Evolutionary conservation across 2,113 vertebrate genomes (phyloP).

Genomic region (Nyctereutes procyonoides): DNA sequence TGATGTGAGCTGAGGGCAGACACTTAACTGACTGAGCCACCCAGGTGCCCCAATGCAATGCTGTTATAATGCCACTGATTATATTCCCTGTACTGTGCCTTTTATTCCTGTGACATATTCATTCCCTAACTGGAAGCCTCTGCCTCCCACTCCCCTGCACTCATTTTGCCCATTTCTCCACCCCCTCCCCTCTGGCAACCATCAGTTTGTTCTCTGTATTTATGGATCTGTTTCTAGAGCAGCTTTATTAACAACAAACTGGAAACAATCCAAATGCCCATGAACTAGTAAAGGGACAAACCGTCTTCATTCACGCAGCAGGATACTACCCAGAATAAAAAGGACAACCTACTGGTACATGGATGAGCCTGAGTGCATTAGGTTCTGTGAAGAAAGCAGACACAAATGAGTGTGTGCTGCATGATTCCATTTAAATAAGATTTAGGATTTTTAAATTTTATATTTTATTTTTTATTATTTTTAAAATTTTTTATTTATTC

Average conservation of each 20-base stretch:
- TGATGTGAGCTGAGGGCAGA: background rate
- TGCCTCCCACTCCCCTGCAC: background rate
- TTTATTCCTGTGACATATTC: background rate
- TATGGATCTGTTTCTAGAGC: background rate
- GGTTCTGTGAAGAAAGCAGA: background rate
- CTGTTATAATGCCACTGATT: background rate
- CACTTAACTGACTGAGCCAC: background rate
- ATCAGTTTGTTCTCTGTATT: background rate
- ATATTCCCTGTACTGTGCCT: background rate
- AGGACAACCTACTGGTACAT: background rate
- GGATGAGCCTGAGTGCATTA: background rate
- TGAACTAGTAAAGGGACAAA: background rate
- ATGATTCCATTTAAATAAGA: background rate
- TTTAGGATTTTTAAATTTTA: background rate
- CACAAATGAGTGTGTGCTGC: too few species aligned
- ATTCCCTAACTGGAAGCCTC: background rate
- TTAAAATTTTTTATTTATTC: too few species aligned
- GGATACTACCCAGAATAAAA: background rate
- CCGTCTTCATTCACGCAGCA: background rate
- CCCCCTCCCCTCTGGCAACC: background rate
- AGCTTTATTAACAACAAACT: background rate
- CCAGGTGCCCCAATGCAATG: background rate
- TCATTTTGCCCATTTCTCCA: background rate
- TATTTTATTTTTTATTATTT: too few species aligned
- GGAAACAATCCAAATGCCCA: background rate